These are phyloP conservation scores for Oryzias celebensis DNA, from an alignment of 2,113 vertebrate species.

Conservation along the genomic window DNA sequence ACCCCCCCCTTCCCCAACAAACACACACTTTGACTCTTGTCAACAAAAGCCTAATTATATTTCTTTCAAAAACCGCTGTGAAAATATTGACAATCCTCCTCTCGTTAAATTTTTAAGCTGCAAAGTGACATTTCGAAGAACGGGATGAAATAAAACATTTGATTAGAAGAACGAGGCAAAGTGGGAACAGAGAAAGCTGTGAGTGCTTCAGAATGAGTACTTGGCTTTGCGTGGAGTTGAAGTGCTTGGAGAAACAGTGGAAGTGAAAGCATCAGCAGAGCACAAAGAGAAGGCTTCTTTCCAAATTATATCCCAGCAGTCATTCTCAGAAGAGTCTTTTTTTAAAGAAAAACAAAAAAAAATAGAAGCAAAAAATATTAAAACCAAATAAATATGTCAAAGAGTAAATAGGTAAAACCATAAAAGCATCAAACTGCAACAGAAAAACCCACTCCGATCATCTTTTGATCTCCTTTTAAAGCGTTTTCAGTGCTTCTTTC, in stretches of 20 bases:
- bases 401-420: conserved; percentile 8
- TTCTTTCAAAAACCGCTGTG: conserved; percentile 33
- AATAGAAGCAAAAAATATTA: conserved; percentile 23
- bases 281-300: conserved; percentile 49
- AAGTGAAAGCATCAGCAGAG: conserved; percentile 61
- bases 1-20: background rate
- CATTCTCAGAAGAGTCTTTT: conserved; percentile 19
- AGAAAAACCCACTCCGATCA: no score
- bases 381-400: conserved; percentile 1
- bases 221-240: conserved; percentile 50
- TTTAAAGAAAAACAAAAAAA: background rate
- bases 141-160: conserved; percentile 10
- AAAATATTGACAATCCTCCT: conserved; percentile 45
- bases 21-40: conserved; percentile 51
- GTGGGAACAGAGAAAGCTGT: conserved; percentile 20
- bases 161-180: conserved; percentile 29
- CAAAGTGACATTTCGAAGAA: conserved; percentile 10
- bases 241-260: conserved; percentile 64
- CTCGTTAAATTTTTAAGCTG: conserved; percentile 36
- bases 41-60: conserved; percentile 74
- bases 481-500: no score
- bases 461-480: no score
- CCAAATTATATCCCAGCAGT: conserved; percentile 67
- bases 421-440: background rate
- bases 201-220: conserved; percentile 56